A percentile compares a stretch with the other conserved stretches of the same genome.
These are phyloP conservation scores for Pheosia tremula DNA, from an alignment of 2,888 invertebrate genomes.

Conservation along the genomic window DNA sequence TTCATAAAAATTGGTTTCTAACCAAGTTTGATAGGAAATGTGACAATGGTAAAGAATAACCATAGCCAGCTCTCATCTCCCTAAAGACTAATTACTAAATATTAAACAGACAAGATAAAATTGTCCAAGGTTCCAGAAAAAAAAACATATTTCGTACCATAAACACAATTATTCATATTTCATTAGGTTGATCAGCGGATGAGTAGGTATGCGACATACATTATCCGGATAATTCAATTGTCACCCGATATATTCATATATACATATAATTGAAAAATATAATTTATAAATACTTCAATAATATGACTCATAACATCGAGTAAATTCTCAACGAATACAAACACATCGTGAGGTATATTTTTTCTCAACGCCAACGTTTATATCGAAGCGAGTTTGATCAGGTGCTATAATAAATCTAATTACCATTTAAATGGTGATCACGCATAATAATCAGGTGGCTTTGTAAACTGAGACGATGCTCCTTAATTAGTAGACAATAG, in stretches of 20 bases:
- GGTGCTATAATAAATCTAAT: constrained; percentile 78
- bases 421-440: constrained; percentile 83
- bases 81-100: too few species aligned
- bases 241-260: constrained; percentile 17
- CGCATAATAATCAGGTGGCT: constrained; percentile 81
- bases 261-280: constrained; percentile 32
- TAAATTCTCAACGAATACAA: constrained; percentile 40
- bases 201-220: constrained; percentile 17
- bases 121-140: constrained; percentile 1
- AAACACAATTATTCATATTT: constrained; percentile 1
- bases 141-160: background rate
- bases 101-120: background rate
- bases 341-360: constrained; percentile 43
- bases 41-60: too few species aligned
- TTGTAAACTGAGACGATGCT: constrained; percentile 69
- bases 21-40: too few species aligned
- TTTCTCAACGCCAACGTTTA: constrained; percentile 49
- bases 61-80: too few species aligned
- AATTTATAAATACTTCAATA: constrained; percentile 40
- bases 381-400: constrained; percentile 65
- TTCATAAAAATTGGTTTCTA: too few species aligned
- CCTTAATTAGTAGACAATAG: constrained; percentile 79
- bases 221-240: constrained; percentile 35
- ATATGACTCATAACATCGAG: constrained; percentile 44
- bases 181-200: constrained; percentile 19